Conservation (phyloP, 1,140 invertebrate species). For the Phymastichus coffea region DNA sequence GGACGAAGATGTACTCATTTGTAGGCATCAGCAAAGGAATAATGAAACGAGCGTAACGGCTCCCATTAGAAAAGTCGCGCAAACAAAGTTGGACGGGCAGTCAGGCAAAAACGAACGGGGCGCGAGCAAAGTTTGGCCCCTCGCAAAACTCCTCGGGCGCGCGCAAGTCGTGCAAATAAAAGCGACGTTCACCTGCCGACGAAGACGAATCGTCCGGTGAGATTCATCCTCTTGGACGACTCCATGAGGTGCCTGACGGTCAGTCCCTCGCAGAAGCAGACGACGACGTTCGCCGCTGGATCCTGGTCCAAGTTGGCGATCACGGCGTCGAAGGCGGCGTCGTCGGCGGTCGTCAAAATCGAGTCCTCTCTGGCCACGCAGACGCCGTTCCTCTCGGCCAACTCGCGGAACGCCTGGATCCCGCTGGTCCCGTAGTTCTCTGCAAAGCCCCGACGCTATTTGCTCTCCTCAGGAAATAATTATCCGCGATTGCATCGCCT, state of each 20-base stretch:
- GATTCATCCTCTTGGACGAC: slow-evolving; percentile 64
- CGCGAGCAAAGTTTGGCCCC: background rate
- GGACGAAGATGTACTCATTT: too few relatives aligned
- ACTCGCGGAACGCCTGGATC: slow-evolving; percentile 73
- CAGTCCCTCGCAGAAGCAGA: slow-evolving; percentile 82
- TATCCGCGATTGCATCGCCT: too few relatives aligned
- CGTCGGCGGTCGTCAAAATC: slow-evolving; percentile 65
- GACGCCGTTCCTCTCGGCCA: slow-evolving; percentile 66
- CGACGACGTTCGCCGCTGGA: slow-evolving; percentile 67
- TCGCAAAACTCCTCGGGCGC: background rate
- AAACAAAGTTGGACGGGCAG: too few relatives aligned
- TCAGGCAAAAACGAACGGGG: background rate
- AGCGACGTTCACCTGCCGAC: slow-evolving; percentile 63
- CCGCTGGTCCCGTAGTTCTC: slow-evolving; percentile 81
- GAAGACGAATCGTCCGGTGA: slow-evolving; percentile 66
- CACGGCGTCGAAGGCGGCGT: slow-evolving; percentile 64
- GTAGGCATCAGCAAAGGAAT: too few relatives aligned
- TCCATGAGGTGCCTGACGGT: slow-evolving; percentile 70
- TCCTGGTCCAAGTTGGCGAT: slow-evolving; percentile 62
- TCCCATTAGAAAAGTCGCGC: too few relatives aligned
- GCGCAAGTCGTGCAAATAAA: too few relatives aligned
- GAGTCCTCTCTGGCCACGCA: slow-evolving; percentile 74
- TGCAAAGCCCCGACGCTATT: too few relatives aligned
- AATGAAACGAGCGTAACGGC: too few relatives aligned
- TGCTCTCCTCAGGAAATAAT: too few relatives aligned